These are phyloP conservation scores for Crossocerus cetratus DNA, from an alignment of 2,888 invertebrate genomes.

Conservation along the genomic window DNA sequence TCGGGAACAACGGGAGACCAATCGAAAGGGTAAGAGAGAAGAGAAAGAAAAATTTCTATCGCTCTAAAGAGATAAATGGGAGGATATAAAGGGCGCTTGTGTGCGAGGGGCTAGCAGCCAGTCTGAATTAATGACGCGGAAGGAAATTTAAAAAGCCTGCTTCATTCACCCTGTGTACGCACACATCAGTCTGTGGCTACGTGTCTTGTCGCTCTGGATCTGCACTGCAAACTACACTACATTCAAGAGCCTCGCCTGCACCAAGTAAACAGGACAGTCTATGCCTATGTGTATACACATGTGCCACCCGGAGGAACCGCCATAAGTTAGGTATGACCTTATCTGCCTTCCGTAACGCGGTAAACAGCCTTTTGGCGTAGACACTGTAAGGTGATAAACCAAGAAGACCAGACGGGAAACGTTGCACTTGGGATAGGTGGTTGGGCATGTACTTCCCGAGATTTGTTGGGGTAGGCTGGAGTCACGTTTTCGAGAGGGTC, in stretches of 20 bases:
- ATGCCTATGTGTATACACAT: conserved; percentile 19
- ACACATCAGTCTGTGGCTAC: conserved; percentile 19
- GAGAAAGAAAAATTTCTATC: conserved; percentile 1
- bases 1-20: neutral
- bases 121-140: conserved; percentile 68
- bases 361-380: conserved; percentile 26
- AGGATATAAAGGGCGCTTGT: conserved; percentile 21
- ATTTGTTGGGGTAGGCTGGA: conserved; percentile 29
- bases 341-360: conserved; percentile 21
- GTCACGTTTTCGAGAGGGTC: conserved; percentile 12
- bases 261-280: conserved; percentile 46
- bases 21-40: conserved; percentile 7
- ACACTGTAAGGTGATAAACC: conserved; percentile 22
- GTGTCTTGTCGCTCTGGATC: conserved; percentile 29
- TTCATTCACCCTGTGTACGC: neutral
- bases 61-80: too few relatives aligned
- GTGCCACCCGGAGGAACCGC: conserved; percentile 11
- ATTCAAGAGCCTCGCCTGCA: conserved; percentile 34
- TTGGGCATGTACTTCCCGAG: conserved; percentile 26
- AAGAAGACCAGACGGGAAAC: too few relatives aligned
- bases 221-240: conserved; percentile 15
- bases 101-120: too few relatives aligned
- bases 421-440: too few relatives aligned
- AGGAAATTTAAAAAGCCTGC: conserved; percentile 68
- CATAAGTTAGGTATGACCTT: conserved; percentile 28